Conservation (phyloP, 2,113 vertebrate species). For the Corynorhinus townsendii region DNA sequence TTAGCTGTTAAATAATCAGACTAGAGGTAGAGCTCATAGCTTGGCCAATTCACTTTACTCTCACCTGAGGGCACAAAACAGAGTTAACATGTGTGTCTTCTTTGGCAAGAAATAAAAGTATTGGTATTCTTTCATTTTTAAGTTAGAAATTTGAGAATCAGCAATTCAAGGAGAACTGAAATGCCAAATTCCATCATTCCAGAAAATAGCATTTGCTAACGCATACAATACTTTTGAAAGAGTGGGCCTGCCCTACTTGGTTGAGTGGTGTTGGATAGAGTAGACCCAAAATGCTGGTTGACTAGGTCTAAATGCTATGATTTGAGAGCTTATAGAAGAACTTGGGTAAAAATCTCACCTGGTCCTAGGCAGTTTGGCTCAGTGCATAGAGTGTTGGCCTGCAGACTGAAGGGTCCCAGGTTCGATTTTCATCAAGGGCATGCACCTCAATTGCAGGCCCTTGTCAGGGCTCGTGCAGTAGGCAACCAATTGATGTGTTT, state of each 20-base stretch:
- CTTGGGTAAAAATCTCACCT: background rate
- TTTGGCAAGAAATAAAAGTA: slow-evolving; percentile 29
- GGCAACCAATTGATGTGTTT: no score
- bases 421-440: no score
- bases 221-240: background rate
- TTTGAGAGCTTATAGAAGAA: background rate
- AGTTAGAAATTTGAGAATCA: background rate
- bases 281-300: background rate
- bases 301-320: background rate
- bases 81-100: background rate
- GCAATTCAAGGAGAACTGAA: background rate
- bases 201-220: background rate
- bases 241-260: background rate
- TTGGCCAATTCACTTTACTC: slow-evolving; percentile 39
- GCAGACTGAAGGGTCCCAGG: no score
- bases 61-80: slow-evolving; percentile 25
- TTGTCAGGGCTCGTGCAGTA: no score
- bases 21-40: slow-evolving; percentile 47
- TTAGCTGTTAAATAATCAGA: slow-evolving; percentile 48
- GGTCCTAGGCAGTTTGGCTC: no score
- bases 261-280: no score
- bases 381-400: no score
- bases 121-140: background rate
- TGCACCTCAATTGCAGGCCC: no score
- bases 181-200: background rate